Evolutionary conservation across 2,797 vertebrate genomes (phyloP).

Genomic region (Pteronotus mesoamericanus): DNA sequence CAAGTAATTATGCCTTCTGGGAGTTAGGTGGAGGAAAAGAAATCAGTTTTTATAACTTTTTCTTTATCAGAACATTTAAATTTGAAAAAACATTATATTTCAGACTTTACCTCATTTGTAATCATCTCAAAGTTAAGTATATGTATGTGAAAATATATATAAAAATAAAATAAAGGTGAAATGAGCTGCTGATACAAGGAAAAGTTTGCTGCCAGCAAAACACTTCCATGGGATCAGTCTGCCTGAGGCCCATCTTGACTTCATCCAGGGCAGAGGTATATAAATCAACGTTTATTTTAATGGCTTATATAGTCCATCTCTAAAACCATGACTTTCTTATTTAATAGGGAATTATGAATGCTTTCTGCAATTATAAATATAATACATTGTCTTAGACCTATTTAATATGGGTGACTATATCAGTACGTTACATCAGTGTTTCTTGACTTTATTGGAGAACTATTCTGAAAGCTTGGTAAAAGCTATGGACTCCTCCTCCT

Average conservation of each 20-base stretch:
- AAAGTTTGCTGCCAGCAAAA: not conserved
- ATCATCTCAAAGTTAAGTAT: not conserved
- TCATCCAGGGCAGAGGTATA: not conserved
- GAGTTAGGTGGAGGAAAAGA: not conserved
- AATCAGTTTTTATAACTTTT: not conserved
- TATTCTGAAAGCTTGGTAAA: not conserved
- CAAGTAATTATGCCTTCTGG: not conserved
- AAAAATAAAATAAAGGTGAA: not conserved
- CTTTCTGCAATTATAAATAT: not conserved
- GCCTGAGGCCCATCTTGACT: not conserved
- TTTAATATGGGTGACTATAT: not conserved
- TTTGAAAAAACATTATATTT: not conserved
- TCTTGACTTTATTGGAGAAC: not conserved
- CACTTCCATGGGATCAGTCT: not conserved
- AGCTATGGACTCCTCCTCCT: not conserved
- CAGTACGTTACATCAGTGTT: not conserved
- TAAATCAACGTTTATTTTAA: not conserved
- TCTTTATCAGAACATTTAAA: not conserved
- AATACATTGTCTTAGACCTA: not conserved
- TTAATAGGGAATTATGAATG: not conserved
- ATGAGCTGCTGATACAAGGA: not conserved
- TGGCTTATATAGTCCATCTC: not conserved
- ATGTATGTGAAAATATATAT: not conserved
- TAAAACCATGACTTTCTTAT: not conserved
- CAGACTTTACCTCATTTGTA: not conserved